Conservation (phyloP, 2,797 vertebrate species). For the Macropus fuliginosus region DNA sequence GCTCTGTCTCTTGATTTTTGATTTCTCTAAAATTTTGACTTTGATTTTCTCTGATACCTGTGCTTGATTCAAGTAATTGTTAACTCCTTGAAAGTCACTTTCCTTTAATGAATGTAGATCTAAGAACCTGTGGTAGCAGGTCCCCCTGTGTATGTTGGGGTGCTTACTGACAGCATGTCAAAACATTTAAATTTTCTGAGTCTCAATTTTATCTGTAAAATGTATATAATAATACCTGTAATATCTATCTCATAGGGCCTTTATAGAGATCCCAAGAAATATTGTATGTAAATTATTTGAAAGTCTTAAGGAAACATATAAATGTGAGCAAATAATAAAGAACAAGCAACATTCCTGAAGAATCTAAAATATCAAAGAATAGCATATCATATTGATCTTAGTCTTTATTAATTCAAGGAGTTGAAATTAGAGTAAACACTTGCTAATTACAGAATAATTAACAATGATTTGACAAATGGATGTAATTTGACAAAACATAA, state of each 20-base stretch:
- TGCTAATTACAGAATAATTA: neutral
- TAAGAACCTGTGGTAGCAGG: too few species aligned
- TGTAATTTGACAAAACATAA: neutral
- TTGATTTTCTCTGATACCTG: too few species aligned
- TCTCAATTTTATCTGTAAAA: neutral
- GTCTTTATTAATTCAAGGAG: neutral
- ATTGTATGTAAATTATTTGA: neutral
- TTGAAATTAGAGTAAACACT: neutral
- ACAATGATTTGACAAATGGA: neutral
- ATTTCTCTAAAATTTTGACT: too few species aligned
- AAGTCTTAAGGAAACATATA: neutral
- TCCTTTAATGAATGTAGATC: too few species aligned
- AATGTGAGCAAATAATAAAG: neutral
- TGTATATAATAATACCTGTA: neutral
- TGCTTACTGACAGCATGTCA: neutral
- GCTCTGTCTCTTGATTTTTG: too few species aligned
- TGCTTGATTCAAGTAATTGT: too few species aligned
- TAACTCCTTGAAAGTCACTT: too few species aligned
- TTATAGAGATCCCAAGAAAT: neutral
- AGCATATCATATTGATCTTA: neutral
- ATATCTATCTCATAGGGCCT: too few species aligned
- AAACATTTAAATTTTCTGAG: neutral
- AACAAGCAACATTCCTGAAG: neutral
- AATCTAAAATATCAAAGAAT: neutral
- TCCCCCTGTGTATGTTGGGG: too few species aligned